Percentiles rank a stretch among this genome's conserved stretches.
Evolutionary conservation across 2,888 invertebrate genomes (phyloP).

Genomic region (Philonicus albiceps): DNA sequence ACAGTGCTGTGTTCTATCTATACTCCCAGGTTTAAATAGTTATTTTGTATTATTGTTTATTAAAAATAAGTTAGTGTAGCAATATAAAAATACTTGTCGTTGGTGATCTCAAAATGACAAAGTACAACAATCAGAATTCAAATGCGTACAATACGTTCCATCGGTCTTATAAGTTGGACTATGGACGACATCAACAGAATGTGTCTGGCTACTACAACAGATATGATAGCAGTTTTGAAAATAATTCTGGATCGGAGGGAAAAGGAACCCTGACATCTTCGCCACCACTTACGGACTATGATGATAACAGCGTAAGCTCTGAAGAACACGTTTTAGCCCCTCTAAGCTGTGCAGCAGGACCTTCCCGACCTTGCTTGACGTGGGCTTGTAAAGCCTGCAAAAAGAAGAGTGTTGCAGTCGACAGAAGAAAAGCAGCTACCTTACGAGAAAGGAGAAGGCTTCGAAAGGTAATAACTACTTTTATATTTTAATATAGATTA

Average conservation of each 20-base stretch:
- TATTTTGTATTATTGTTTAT: neutral
- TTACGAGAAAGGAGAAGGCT: slow-evolving; percentile 90
- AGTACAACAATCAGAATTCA: slow-evolving; percentile 31
- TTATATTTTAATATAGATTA: neutral
- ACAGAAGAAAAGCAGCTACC: slow-evolving; percentile 96
- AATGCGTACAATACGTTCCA: neutral
- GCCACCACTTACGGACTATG: slow-evolving; percentile 60
- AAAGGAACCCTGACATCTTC: slow-evolving; percentile 51
- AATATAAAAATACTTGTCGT: neutral
- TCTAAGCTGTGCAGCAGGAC: slow-evolving; percentile 63
- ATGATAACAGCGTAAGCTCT: slow-evolving; percentile 62
- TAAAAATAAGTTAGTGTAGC: neutral
- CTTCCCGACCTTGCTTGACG: slow-evolving; percentile 79
- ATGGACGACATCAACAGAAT: slow-evolving; percentile 41
- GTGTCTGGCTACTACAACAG: slow-evolving; percentile 19
- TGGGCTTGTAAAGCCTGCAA: slow-evolving; percentile 99
- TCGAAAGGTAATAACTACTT: slow-evolving; percentile 75
- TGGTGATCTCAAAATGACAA: slow-evolving; percentile 41
- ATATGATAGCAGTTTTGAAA: slow-evolving; percentile 34
- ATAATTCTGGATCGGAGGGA: slow-evolving; percentile 30
- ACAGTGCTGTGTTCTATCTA: neutral
- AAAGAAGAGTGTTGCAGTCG: slow-evolving; percentile 93
- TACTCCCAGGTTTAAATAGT: neutral
- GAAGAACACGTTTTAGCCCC: slow-evolving; percentile 64
- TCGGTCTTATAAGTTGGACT: slow-evolving; percentile 39